phyloP scores from a whole-genome alignment of 1,140 invertebrate species.

The Sminthurides bifidus region DNA sequence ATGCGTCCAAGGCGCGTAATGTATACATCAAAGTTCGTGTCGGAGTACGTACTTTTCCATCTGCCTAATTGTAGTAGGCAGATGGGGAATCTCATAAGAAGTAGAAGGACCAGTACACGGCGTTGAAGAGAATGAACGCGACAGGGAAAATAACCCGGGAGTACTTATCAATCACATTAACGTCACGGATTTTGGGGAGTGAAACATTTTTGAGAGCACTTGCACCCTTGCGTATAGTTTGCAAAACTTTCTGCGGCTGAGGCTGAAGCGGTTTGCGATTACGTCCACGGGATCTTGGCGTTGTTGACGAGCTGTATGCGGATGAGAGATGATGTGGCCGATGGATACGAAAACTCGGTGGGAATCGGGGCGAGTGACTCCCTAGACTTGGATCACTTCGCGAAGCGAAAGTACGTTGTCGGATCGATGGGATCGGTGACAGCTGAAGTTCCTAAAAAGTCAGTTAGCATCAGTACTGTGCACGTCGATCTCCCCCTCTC shows the following conservation, averaged over 20 bases:
- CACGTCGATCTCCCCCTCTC: too few relatives aligned
- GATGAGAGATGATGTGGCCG: conserved; percentile 41
- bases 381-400: conserved; percentile 29
- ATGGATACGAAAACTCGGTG: conserved; percentile 64
- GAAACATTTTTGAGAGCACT: conserved; percentile 62
- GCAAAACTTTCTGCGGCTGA: conserved; percentile 54
- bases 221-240: conserved; percentile 62
- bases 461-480: background rate
- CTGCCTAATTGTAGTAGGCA: conserved; percentile 21
- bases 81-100: conserved; percentile 42
- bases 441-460: conserved; percentile 47
- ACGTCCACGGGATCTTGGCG: conserved; percentile 41
- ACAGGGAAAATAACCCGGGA: conserved; percentile 89
- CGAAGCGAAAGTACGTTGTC: conserved; percentile 34
- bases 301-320: conserved; percentile 36
- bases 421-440: conserved; percentile 69
- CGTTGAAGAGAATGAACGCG: conserved; percentile 87
- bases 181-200: conserved; percentile 87
- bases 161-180: conserved; percentile 95
- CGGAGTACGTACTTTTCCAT: background rate
- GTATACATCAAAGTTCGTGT: too few relatives aligned
- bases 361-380: conserved; percentile 50
- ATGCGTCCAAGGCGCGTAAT: background rate
- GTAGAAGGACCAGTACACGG: conserved; percentile 90
- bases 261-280: conserved; percentile 32